Conservation (phyloP, 2,888 invertebrate genomes). For the Heterodera filipjevi region DNA sequence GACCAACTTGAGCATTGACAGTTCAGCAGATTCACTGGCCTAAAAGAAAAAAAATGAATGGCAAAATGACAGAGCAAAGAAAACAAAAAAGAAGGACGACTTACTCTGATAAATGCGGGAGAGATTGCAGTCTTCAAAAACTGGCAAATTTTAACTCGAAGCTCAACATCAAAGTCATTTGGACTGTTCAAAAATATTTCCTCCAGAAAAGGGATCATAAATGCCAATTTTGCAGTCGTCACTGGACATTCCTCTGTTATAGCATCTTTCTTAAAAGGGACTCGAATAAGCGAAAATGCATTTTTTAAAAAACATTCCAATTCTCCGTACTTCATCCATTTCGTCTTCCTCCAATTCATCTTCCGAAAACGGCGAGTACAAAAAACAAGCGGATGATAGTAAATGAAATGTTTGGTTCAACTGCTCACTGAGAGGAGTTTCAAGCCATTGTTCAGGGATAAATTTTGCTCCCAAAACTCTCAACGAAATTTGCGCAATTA, state of each 20-base stretch:
- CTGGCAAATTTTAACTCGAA: conserved; percentile 30
- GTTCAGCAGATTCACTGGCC: not conserved
- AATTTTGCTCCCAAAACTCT: conserved; percentile 51
- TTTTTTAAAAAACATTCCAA: not conserved
- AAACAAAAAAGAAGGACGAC: not conserved
- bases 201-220: conserved; percentile 45
- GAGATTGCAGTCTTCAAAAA: conserved; percentile 42
- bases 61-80: not conserved
- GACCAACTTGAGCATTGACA: conserved; percentile 23
- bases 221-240: conserved; percentile 42
- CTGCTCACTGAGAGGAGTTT: conserved; percentile 48
- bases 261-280: conserved; percentile 30
- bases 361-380: conserved; percentile 35
- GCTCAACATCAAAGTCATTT: conserved; percentile 29
- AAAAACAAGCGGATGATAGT: conserved; percentile 43
- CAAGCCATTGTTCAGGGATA: conserved; percentile 47
- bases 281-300: not conserved
- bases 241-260: conserved; percentile 37
- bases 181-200: conserved; percentile 25
- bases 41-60: not conserved
- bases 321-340: conserved; percentile 21
- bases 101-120: conserved; percentile 38
- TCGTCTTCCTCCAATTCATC: conserved; percentile 39
- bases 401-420: conserved; percentile 51
- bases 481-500: conserved; percentile 52